These are phyloP conservation scores for Megaceryle torquata DNA, from an alignment of 2,113 vertebrate genomes.

Conservation along the genomic window DNA sequence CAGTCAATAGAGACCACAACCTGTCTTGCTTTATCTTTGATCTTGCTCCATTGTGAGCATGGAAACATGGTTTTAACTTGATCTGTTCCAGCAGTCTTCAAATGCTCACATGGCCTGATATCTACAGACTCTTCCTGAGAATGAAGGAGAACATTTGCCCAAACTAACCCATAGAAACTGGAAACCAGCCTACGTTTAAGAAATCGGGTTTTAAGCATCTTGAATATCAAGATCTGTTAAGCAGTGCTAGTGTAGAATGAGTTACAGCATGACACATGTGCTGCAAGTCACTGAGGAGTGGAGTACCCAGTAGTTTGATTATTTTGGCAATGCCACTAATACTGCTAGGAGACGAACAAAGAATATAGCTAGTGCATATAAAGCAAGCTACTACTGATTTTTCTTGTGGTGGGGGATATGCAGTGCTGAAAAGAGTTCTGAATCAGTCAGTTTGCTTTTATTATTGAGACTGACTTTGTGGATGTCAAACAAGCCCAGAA, in stretches of 20 bases:
- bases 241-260: background rate
- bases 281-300: background rate
- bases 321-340: background rate
- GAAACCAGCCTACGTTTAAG: background rate
- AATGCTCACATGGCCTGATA: background rate
- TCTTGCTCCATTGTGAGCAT: background rate
- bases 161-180: background rate
- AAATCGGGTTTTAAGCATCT: background rate
- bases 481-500: background rate
- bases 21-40: background rate
- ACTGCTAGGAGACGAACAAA: background rate
- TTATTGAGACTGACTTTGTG: background rate
- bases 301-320: background rate
- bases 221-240: background rate
- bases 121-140: background rate
- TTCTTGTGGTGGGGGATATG: background rate
- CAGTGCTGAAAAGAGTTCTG: background rate
- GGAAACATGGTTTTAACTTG: background rate
- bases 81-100: background rate
- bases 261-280: accelerated
- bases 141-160: background rate
- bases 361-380: background rate
- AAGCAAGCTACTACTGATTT: background rate
- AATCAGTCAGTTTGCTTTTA: background rate
- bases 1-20: background rate